Base-by-base conservation (phyloP, 2,888 invertebrate species). In the Hylaea fasciaria region DNA sequence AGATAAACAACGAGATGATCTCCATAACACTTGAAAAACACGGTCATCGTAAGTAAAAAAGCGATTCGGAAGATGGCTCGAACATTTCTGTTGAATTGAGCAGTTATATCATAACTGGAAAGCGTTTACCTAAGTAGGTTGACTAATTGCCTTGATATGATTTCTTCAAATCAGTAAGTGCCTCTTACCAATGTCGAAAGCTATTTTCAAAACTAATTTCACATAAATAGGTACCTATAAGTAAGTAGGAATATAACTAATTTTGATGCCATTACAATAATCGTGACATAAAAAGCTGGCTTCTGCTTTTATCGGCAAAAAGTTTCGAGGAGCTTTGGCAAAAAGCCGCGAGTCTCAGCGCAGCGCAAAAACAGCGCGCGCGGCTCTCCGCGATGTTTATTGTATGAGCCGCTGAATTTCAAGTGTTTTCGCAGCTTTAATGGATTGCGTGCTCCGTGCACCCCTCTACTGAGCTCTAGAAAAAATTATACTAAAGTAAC, bases 341-440 rank as follows among this genome's bases (percentile, higher is more conserved):
- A 86, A 87, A 86, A 87, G 83, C 79, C 73, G 74, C 76, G 72
- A 71, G 69, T 68, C 76, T 73, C 72, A 69, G 70, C 68, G 69
- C 46, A 66, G 70, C 64, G 77, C 82, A 86, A 87, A 86, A 87
- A 87, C 81, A 68, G 62, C 69, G 72, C 72, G 67, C 72, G 73
- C 73, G 72, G 68, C 76, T 73, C 76, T 52, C 29, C 72, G 68
- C 72, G 77, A 91, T 91, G 91, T 90, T 86, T 91, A 91, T 91
- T 91, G 89, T 87, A 91, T 91, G 91, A 91, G 92, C 77, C 69
- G 81, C 87, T 87, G 88, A 89, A 88, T 89, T 87, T 88, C 88
- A 87, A 89, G 86, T 86, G 82, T 80, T 87, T 85, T 86, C 87
- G 85, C 85, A 85, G 87, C 83, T 81, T 83, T 89, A 91, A 91